These are phyloP conservation scores for Potorous gilbertii DNA, from an alignment of 2,797 vertebrate genomes.

Conservation along the genomic window DNA sequence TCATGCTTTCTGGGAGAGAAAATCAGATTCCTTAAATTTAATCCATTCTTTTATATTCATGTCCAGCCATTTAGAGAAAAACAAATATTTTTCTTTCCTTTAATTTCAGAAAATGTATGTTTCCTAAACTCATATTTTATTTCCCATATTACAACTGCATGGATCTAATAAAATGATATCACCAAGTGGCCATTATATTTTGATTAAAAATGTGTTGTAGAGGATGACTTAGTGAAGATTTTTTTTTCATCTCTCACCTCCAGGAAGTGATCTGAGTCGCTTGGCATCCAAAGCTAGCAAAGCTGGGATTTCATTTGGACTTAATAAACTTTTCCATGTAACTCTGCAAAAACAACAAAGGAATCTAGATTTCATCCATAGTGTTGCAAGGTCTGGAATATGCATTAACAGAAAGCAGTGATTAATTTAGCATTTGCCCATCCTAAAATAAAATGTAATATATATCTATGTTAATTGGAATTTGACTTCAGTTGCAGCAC, in stretches of 20 bases:
- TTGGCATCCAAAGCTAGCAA: background rate
- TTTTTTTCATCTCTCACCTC: slow-evolving; percentile 41
- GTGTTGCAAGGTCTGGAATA: slow-evolving; percentile 72
- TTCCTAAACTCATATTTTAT: background rate
- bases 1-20: background rate
- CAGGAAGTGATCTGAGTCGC: slow-evolving; percentile 63
- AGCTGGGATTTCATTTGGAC: slow-evolving; percentile 68
- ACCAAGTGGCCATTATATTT: slow-evolving; percentile 22
- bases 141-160: background rate
- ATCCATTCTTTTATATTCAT: background rate
- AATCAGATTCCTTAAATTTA: background rate
- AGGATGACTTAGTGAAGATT: slow-evolving; percentile 51
- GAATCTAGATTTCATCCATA: slow-evolving; percentile 68
- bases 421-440: slow-evolving; percentile 65
- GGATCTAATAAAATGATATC: background rate
- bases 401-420: slow-evolving; percentile 66
- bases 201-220: slow-evolving; percentile 13
- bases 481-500: slow-evolving; percentile 60
- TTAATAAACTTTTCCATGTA: slow-evolving; percentile 78
- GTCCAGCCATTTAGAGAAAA: background rate
- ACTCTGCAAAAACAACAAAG: slow-evolving; percentile 64
- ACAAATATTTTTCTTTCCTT: background rate
- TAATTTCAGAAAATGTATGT: background rate
- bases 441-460: slow-evolving; percentile 59
- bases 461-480: background rate